Percentiles rank a stretch among this genome's conserved stretches.
Conservation (phyloP, 2,888 invertebrate species). For the Epinotia nisella region DNA sequence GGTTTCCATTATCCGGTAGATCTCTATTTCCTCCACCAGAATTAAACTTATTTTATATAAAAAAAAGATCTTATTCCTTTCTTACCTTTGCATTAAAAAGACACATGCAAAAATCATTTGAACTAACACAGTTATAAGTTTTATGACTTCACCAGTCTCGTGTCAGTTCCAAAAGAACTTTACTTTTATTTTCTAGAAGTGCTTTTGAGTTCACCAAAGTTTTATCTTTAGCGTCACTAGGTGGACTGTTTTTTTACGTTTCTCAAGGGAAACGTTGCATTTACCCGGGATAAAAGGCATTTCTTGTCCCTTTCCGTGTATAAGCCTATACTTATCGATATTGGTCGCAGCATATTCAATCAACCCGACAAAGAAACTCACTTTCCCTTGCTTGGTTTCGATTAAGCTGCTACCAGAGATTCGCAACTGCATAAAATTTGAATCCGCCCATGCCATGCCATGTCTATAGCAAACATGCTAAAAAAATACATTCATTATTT, state of each 20-base stretch:
- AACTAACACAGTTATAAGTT: no score
- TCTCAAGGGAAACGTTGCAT: background rate
- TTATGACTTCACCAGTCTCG: no score
- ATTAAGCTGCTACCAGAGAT: background rate
- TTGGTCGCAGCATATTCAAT: constrained; percentile 11
- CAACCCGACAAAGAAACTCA: constrained; percentile 13
- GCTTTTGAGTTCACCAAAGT: background rate
- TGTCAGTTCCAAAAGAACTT: no score
- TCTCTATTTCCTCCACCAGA: no score
- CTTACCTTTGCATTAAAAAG: no score
- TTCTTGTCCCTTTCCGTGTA: constrained; percentile 12
- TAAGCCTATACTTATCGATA: background rate
- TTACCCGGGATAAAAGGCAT: constrained; percentile 22
- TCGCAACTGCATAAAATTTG: background rate
- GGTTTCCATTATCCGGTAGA: no score
- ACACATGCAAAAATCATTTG: no score
- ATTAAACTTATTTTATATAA: no score
- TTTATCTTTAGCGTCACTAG: background rate
- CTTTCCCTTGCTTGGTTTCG: background rate
- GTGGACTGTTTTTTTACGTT: constrained; percentile 2
- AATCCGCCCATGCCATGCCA: no score
- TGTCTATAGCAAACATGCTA: no score
- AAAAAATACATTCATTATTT: no score
- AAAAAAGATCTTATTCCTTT: no score
- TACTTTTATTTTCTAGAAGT: background rate